Evolutionary conservation across 2,113 vertebrate species (phyloP).

Genomic region (Poecilia latipinna): DNA sequence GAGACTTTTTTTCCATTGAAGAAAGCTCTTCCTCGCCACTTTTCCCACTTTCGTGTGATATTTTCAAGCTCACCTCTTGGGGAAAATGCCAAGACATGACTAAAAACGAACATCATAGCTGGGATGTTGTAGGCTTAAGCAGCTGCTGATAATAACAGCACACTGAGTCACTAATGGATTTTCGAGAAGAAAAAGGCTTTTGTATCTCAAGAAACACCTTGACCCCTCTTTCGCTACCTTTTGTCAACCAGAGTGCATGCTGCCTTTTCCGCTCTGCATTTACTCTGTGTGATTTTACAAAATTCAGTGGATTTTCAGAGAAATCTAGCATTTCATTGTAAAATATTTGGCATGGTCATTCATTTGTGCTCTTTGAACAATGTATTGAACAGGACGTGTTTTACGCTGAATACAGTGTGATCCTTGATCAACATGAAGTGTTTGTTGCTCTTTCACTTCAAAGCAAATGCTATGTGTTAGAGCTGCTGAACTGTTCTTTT

Average conservation of each 20-base stretch:
- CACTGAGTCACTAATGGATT: constrained; percentile 71
- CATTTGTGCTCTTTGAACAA: neutral
- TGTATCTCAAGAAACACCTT: constrained; percentile 52
- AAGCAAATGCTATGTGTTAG: no score
- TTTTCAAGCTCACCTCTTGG: constrained; percentile 53
- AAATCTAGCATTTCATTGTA: neutral
- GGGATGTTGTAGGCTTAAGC: constrained; percentile 59
- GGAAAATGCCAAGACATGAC: constrained; percentile 62
- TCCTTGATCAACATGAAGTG: no score
- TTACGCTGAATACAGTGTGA: neutral
- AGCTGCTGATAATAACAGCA: constrained; percentile 55
- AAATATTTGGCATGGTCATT: neutral
- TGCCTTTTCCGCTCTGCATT: constrained; percentile 27
- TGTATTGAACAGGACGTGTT: neutral
- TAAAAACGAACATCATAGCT: constrained; percentile 46
- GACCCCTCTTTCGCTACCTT: constrained; percentile 53
- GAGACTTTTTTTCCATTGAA: constrained; percentile 45
- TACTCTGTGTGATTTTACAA: constrained; percentile 5
- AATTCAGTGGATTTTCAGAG: constrained; percentile 10
- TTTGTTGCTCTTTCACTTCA: no score
- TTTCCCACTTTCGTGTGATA: constrained; percentile 46
- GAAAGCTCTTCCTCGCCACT: constrained; percentile 30
- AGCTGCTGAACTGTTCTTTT: no score
- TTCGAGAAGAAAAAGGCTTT: constrained; percentile 56
- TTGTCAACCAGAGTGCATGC: constrained; percentile 33